A percentile compares a stretch with the other conserved stretches of the same genome.
Conservation (phyloP, 2,113 vertebrate species). For the Seriola dumerili region DNA sequence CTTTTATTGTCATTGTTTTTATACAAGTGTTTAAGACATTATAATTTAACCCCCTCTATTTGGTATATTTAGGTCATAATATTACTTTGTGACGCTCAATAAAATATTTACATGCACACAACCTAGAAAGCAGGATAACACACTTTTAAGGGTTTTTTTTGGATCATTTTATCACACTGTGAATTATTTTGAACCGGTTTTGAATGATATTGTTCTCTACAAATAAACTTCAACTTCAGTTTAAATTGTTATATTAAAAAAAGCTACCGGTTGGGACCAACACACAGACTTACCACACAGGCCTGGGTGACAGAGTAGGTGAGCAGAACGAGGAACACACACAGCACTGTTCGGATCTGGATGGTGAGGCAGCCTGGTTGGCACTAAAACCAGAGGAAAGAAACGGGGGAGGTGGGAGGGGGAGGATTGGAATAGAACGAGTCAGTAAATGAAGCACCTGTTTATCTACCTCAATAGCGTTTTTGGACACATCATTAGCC, state of each 20-base stretch:
- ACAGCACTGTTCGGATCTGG: constrained; percentile 94
- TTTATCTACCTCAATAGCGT: constrained; percentile 54
- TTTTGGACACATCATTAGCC: constrained; percentile 66
- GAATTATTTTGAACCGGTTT: not conserved
- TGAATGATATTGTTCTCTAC: not conserved
- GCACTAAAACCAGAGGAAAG: constrained; percentile 84
- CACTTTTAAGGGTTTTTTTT: too few species aligned
- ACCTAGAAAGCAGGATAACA: too few species aligned
- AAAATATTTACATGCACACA: too few species aligned
- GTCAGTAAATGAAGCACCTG: constrained; percentile 52
- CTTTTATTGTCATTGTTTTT: constrained; percentile 6
- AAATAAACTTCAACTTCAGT: not conserved
- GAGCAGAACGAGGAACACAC: constrained; percentile 92
- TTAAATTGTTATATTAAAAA: too few species aligned
- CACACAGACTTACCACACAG: constrained; percentile 91
- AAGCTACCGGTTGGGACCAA: not conserved
- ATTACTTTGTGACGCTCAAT: not conserved
- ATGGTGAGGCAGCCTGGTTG: constrained; percentile 98
- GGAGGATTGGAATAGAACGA: not conserved
- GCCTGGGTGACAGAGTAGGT: constrained; percentile 96
- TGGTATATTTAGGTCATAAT: not conserved
- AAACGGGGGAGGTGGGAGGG: not conserved
- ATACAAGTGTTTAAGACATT: too few species aligned
- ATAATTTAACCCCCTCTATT: not conserved
- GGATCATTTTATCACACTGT: not conserved